A percentile compares a stretch with the other conserved stretches of the same genome.
Conservation (phyloP, 2,797 vertebrate species). For the Mus minutoides region DNA sequence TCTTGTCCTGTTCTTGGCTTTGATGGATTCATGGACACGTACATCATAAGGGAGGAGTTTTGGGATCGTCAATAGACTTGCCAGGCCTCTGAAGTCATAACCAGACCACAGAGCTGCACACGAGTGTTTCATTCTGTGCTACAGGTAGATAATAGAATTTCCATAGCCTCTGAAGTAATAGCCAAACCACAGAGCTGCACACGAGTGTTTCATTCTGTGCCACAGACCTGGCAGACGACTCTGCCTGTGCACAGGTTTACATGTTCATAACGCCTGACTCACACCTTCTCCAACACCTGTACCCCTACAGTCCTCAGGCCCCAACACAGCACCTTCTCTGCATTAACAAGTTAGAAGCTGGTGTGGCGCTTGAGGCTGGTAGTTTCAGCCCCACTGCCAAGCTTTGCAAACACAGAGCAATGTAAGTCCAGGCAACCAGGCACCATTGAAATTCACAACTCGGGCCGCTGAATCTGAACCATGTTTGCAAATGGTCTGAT, state of each 20-base stretch:
- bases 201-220: neutral
- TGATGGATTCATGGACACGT: neutral
- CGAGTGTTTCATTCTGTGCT: neutral
- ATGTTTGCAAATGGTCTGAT: constrained; percentile 78
- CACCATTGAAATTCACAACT: constrained; percentile 64
- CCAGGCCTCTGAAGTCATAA: neutral
- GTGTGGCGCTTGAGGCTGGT: neutral
- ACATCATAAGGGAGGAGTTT: neutral
- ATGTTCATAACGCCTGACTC: neutral
- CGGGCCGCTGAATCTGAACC: neutral
- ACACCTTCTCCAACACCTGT: neutral
- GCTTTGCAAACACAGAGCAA: neutral
- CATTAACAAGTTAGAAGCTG: neutral
- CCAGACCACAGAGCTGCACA: neutral
- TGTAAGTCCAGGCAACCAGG: neutral
- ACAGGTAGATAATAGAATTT: neutral
- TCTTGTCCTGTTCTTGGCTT: neutral
- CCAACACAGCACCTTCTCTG: neutral
- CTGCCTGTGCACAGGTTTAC: neutral
- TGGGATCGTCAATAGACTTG: neutral
- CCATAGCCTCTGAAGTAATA: neutral
- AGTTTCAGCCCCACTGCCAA: neutral
- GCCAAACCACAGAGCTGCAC: neutral
- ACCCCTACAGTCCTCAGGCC: too few relatives aligned
- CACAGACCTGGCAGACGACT: neutral